These are phyloP conservation scores for Stigmatopora nigra DNA, from an alignment of 2,113 vertebrate species.

Conservation along the genomic window DNA sequence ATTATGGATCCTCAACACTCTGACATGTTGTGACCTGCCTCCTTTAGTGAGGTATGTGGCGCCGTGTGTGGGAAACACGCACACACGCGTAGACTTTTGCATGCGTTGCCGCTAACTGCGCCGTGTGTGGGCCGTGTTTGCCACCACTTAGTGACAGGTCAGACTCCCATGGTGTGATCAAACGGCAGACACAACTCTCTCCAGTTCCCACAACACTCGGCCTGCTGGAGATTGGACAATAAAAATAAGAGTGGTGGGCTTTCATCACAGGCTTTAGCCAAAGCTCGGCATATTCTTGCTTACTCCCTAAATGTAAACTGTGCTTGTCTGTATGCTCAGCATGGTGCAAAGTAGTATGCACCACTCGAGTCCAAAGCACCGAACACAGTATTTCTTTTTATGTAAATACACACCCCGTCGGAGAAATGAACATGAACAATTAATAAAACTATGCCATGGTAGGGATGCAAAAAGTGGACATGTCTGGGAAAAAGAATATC, in stretches of 20 bases:
- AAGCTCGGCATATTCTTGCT: constrained; percentile 35
- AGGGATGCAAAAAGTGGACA: too few relatives aligned
- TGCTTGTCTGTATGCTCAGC: constrained; percentile 10
- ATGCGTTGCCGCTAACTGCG: constrained; percentile 22
- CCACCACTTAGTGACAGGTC: constrained; percentile 71
- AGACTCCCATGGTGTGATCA: constrained; percentile 69
- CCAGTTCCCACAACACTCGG: constrained; percentile 61
- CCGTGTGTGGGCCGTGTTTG: constrained; percentile 70
- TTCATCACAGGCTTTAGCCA: constrained; percentile 61
- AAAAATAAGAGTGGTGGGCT: constrained; percentile 61
- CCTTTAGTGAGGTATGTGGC: constrained; percentile 61
- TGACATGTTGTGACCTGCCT: constrained; percentile 65
- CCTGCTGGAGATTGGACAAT: constrained; percentile 65
- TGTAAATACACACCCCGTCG: background rate
- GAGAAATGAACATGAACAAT: background rate
- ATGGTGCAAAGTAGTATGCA: constrained; percentile 12
- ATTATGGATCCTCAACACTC: constrained; percentile 66
- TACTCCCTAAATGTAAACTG: constrained; percentile 33
- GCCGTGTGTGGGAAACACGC: constrained; percentile 62
- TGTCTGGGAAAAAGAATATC: too few relatives aligned
- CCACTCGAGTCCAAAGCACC: background rate
- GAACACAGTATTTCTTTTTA: background rate
- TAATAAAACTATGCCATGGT: too few relatives aligned
- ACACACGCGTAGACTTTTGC: constrained; percentile 39
- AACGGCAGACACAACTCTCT: constrained; percentile 66